Evolutionary conservation across 2,888 invertebrate species (phyloP).

Genomic region (Spialia ferax): DNA sequence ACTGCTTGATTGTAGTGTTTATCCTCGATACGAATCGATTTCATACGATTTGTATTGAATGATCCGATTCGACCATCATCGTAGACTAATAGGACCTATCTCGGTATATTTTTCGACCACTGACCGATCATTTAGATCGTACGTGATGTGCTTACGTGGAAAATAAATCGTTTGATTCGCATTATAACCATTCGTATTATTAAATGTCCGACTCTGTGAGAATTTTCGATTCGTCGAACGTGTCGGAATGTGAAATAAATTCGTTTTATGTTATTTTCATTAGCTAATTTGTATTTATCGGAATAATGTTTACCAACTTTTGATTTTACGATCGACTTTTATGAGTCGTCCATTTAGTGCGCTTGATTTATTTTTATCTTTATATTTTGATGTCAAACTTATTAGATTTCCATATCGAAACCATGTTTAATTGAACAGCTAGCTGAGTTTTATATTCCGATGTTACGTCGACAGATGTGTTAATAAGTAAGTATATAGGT

Average conservation of each 20-base stretch:
- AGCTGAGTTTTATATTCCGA: neutral
- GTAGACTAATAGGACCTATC: constrained; percentile 81
- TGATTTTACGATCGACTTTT: constrained; percentile 45
- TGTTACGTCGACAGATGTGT: neutral
- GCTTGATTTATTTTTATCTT: constrained; percentile 39
- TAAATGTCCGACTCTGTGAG: constrained; percentile 83
- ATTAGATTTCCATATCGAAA: constrained; percentile 8
- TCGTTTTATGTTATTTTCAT: constrained; percentile 44
- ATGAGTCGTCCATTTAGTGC: constrained; percentile 38
- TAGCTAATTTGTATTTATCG: constrained; percentile 44
- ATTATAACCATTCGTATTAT: constrained; percentile 81
- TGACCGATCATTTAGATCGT: constrained; percentile 78
- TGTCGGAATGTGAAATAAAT: constrained; percentile 64
- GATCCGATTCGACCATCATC: constrained; percentile 65
- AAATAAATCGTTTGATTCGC: constrained; percentile 81
- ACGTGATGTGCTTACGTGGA: constrained; percentile 83
- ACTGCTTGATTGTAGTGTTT: constrained; percentile 81
- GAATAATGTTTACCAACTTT: constrained; percentile 44
- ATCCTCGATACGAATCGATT: constrained; percentile 79
- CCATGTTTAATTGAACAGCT: neutral
- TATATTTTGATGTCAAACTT: constrained; percentile 25
- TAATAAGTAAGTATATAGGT: neutral
- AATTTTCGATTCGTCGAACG: constrained; percentile 74
- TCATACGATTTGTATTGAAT: constrained; percentile 79
- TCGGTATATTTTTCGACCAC: constrained; percentile 78